phyloP scores from a whole-genome alignment of 2,797 vertebrate species.

The Botia almorhae region DNA sequence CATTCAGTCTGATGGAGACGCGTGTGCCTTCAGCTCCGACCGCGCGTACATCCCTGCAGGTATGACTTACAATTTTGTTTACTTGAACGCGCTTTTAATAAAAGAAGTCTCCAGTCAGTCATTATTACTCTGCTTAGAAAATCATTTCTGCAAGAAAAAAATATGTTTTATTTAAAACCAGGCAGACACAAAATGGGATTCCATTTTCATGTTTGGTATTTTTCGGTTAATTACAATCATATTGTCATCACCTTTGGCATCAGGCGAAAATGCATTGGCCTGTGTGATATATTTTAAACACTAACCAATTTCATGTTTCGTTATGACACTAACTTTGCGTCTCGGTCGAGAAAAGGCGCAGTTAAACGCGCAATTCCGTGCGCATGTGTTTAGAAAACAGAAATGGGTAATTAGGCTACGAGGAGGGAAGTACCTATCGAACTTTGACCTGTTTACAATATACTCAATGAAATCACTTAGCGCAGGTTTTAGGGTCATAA shows the following conservation, averaged over 20 bases:
- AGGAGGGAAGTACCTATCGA: not conserved
- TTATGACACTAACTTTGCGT: slow-evolving; percentile 10
- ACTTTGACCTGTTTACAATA: slow-evolving; percentile 44
- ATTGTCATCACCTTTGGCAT: not conserved
- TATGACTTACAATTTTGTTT: slow-evolving; percentile 8
- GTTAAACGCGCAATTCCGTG: not conserved
- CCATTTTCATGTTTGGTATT: not conserved
- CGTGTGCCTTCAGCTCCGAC: slow-evolving; percentile 6
- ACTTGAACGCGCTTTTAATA: not conserved
- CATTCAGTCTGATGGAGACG: slow-evolving; percentile 32
- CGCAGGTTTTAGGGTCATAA: slow-evolving; percentile 19
- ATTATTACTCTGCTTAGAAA: not conserved
- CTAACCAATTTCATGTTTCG: not conserved
- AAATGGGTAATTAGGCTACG: not conserved
- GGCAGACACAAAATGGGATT: not conserved
- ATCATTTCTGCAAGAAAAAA: not conserved
- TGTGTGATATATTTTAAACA: not conserved
- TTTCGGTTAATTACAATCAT: not conserved
- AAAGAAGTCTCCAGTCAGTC: not conserved
- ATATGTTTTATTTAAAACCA: slow-evolving; percentile 7
- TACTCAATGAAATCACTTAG: slow-evolving; percentile 21
- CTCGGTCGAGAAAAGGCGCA: not conserved
- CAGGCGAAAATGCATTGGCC: not conserved
- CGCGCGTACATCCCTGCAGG: slow-evolving; percentile 25
- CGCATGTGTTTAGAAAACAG: not conserved